A percentile compares a stretch with the other conserved stretches of the same genome.
Evolutionary conservation across 2,797 vertebrate genomes (phyloP).

Genomic region (Sebastes oblongus): DNA sequence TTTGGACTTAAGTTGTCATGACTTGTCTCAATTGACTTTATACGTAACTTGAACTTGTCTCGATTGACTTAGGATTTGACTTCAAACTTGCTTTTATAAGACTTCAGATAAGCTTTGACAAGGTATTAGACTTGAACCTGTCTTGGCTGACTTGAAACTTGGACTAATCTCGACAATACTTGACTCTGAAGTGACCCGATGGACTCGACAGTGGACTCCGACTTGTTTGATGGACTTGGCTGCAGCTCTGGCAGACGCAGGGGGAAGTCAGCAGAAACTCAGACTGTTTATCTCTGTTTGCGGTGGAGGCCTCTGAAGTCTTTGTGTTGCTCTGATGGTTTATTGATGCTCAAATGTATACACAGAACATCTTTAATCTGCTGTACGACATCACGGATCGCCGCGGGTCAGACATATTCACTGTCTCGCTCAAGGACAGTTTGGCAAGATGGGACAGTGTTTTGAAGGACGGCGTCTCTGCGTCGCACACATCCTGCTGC

Average conservation of each 20-base stretch:
- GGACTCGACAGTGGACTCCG: neutral
- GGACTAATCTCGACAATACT: neutral
- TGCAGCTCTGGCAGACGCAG: neutral
- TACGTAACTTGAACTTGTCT: neutral
- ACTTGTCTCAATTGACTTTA: neutral
- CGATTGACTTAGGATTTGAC: neutral
- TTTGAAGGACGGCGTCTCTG: conserved; percentile 5
- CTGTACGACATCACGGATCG: neutral
- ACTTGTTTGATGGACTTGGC: neutral
- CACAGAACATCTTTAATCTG: neutral
- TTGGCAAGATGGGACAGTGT: neutral
- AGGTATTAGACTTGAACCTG: too few species aligned
- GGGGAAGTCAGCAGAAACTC: too few species aligned
- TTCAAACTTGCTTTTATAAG: neutral
- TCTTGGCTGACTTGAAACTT: neutral
- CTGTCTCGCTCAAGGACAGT: conserved; percentile 32
- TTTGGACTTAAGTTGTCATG: too few species aligned
- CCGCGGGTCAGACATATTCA: neutral
- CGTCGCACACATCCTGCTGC: conserved; percentile 6
- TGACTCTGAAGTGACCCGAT: neutral
- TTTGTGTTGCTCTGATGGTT: neutral
- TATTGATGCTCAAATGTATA: neutral
- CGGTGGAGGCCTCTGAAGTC: neutral
- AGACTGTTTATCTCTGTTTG: neutral
- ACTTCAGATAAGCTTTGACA: neutral